Conservation (phyloP, 2,113 vertebrate species). For the Synodontis membranacea region DNA sequence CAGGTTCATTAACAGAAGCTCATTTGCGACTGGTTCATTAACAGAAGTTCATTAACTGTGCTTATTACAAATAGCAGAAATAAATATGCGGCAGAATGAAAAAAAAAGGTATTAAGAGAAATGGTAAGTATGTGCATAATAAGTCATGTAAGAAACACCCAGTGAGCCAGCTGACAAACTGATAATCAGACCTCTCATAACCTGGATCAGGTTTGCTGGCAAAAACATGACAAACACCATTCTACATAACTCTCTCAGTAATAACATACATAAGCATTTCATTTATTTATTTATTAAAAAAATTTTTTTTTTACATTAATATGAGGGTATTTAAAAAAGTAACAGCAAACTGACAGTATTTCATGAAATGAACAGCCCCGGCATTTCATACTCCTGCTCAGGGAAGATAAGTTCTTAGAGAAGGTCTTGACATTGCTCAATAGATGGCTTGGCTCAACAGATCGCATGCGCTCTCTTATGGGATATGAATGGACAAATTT, state of each 20-base stretch:
- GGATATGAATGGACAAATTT: no score
- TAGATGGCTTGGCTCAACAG: no score
- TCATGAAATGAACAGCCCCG: no score
- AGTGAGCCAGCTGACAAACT: background rate
- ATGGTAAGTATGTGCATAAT: background rate
- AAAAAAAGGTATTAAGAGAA: background rate
- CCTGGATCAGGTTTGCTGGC: background rate
- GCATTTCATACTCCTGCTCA: no score
- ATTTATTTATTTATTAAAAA: background rate
- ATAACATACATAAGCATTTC: background rate
- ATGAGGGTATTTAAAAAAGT: no score
- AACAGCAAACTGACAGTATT: no score
- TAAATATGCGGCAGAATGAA: background rate
- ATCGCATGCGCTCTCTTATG: no score
- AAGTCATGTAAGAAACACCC: conserved; percentile 5
- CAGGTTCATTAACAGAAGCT: conserved; percentile 15
- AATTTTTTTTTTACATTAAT: no score
- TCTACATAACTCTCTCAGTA: background rate
- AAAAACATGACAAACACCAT: background rate
- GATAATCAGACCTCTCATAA: background rate
- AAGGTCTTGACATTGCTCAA: no score
- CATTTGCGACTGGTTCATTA: background rate
- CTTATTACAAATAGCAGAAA: background rate
- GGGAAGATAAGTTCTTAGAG: no score
- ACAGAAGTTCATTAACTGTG: conserved; percentile 2